A percentile compares a stretch with the other conserved stretches of the same genome.
Evolutionary conservation across 2,888 invertebrate species (phyloP).

Genomic region (Hyalella azteca): DNA sequence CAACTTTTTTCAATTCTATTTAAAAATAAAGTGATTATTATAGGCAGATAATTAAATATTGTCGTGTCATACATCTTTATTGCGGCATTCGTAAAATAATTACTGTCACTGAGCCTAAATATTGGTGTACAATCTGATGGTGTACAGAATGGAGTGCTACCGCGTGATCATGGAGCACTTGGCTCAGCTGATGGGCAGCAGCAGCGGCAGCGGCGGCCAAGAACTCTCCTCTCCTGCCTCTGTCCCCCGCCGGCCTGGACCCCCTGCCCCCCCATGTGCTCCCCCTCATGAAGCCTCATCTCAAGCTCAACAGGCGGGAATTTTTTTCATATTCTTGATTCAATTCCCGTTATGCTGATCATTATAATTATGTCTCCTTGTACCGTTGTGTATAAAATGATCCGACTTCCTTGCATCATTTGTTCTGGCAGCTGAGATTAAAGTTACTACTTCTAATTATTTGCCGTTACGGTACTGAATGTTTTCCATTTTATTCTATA

Average conservation of each 20-base stretch:
- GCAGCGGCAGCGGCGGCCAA: constrained; percentile 56
- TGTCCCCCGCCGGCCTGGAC: constrained; percentile 64
- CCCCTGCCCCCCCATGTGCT: constrained; percentile 62
- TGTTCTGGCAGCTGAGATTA: too few relatives aligned
- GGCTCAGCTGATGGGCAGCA: constrained; percentile 63
- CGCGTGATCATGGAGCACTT: constrained; percentile 79
- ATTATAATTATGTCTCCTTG: too few relatives aligned
- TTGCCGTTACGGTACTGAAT: too few relatives aligned
- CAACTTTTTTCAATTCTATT: too few relatives aligned
- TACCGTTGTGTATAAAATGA: too few relatives aligned
- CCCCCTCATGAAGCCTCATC: constrained; percentile 60
- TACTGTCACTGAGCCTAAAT: background rate
- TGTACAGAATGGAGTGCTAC: constrained; percentile 81
- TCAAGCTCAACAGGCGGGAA: constrained; percentile 59
- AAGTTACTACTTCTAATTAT: too few relatives aligned
- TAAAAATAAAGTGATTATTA: background rate
- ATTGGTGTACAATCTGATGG: too few relatives aligned
- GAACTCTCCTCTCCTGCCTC: constrained; percentile 60
- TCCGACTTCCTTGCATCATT: too few relatives aligned
- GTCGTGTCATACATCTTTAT: background rate
- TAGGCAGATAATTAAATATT: background rate
- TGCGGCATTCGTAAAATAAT: background rate
- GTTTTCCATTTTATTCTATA: too few relatives aligned
- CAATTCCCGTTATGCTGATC: too few relatives aligned
- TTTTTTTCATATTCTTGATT: too few relatives aligned